Conservation (phyloP, 2,888 invertebrate species). For the Oligia fasciuncula region DNA sequence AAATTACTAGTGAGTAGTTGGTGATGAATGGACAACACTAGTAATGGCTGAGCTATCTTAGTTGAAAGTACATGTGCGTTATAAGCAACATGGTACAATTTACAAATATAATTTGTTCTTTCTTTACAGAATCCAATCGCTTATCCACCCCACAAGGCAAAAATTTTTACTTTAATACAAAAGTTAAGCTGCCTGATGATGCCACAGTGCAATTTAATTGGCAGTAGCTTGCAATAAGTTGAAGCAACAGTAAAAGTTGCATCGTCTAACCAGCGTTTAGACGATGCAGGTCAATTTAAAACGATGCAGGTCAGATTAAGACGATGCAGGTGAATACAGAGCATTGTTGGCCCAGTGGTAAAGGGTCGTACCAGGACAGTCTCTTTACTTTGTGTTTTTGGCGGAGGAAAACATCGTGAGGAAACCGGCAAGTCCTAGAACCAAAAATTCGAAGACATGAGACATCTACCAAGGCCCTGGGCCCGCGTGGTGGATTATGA, state of each 20-base stretch:
- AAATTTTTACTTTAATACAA: background rate
- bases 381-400: background rate
- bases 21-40: background rate
- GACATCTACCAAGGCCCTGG: too few relatives aligned
- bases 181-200: background rate
- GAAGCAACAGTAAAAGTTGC: background rate
- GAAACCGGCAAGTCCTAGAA: background rate
- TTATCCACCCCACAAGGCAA: background rate
- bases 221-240: background rate
- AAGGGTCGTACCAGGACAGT: background rate
- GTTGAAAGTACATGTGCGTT: too few relatives aligned
- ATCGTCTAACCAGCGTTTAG: background rate
- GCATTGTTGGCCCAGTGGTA: too few relatives aligned
- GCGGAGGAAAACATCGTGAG: background rate
- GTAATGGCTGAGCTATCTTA: background rate
- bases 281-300: background rate
- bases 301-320: too few relatives aligned
- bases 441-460: background rate
- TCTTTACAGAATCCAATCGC: background rate
- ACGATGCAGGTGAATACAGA: too few relatives aligned
- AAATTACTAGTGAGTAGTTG: background rate
- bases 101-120: background rate
- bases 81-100: background rate
- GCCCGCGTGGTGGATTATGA: too few relatives aligned
- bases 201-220: background rate